Evolutionary conservation across 2,113 vertebrate genomes (phyloP), one percentile per base, ranked within the genome.

Genomic region (Elephantulus edwardii): DNA sequence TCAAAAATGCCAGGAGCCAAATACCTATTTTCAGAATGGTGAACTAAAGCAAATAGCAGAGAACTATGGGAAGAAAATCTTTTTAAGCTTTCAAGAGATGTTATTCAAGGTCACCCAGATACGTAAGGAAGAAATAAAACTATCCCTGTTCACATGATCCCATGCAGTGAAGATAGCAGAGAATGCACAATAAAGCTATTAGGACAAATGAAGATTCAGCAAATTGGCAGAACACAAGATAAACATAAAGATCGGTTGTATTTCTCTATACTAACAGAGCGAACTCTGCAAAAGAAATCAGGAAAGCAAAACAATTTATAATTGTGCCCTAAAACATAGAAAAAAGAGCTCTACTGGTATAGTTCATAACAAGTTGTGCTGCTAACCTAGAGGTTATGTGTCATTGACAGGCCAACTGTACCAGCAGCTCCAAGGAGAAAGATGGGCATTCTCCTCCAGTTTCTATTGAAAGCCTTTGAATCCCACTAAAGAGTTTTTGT

Each of bases 11-110:
- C 87, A 17, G 66, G 56, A 95, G 77, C 88, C 83, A 8, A 76
- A 60, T 22, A 80, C 64, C 95, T 97, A 33, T 96, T 97, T 97
- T 96, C 68, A 93, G 81, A 46, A 91, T 22, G 2, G 72, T 54
- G 46, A 95, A 14, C 8, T 83, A 76, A 94, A 94, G 46, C 2
- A 86, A 93, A 83, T 85, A 74, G 91, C 87, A 79, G 79, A 94
- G 28, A 91, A 66, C 40, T 70, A 11, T 77, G 66, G 4, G 81
- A 86, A 33, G 2, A 9, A 72, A 33, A 20, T 16, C 2, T 22
- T 2, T 95, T 84, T 91, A 78, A 87, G 10, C 72, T 68, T 42
- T 66, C 35, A 90, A 88, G 89, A 96, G 58, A 1, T 0, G 71
- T 10, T 71, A 1, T 64, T 75, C 75, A 58, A 50, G 30, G 30